phyloP scores from a whole-genome alignment of 2,888 invertebrate genomes.

The Theretra japonica region DNA sequence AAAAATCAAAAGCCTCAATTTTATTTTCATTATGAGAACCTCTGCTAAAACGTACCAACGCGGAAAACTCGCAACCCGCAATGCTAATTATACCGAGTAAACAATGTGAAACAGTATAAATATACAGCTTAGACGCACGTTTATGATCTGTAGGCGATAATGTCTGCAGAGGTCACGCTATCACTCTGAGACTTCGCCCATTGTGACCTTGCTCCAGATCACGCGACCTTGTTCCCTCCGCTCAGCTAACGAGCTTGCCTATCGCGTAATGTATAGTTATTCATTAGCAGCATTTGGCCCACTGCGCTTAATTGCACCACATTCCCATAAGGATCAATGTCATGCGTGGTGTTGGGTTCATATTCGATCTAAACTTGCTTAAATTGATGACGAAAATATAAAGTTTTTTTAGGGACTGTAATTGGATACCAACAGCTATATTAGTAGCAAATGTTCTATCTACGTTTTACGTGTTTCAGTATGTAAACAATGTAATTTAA shows the following conservation, averaged over 20 bases:
- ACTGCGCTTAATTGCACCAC: constrained; percentile 67
- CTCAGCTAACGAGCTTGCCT: constrained; percentile 64
- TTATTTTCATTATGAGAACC: too few relatives aligned
- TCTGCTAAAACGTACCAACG: not conserved
- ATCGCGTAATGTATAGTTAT: constrained; percentile 59
- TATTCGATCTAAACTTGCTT: not conserved
- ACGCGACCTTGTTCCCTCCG: constrained; percentile 73
- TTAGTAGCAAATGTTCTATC: too few relatives aligned
- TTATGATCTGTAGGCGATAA: constrained; percentile 66
- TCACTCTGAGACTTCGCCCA: constrained; percentile 73
- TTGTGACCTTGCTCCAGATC: constrained; percentile 79
- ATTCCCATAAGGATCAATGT: constrained; percentile 63
- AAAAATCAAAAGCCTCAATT: too few relatives aligned
- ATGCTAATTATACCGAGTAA: constrained; percentile 14
- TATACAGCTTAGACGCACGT: constrained; percentile 44
- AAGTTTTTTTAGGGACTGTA: not conserved
- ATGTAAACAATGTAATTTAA: too few relatives aligned
- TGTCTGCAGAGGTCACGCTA: constrained; percentile 77
- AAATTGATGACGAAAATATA: not conserved
- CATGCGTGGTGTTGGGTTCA: constrained; percentile 31
- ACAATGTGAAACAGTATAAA: constrained; percentile 27
- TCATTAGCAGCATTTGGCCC: constrained; percentile 67
- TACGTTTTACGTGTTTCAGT: too few relatives aligned
- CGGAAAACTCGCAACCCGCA: constrained; percentile 7
- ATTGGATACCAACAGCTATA: not conserved